phyloP scores from a whole-genome alignment of 1,140 invertebrate genomes.

The Lordiphosa stackelbergi region DNA sequence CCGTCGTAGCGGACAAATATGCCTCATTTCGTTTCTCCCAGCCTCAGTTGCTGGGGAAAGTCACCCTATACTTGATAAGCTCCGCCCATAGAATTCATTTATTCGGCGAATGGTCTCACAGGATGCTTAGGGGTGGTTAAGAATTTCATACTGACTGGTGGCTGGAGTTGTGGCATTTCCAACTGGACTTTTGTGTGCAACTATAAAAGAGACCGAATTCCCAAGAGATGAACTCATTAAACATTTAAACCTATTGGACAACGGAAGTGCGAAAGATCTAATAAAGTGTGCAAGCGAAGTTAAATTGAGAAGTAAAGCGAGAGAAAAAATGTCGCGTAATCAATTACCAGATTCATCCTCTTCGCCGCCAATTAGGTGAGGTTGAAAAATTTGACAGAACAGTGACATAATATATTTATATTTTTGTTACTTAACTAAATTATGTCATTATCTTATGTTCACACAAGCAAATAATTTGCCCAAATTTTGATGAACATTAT shows the following conservation, averaged over 20 bases:
- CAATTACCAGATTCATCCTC: slow-evolving; percentile 79
- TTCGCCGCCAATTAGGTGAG: slow-evolving; percentile 78
- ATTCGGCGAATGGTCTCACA: slow-evolving; percentile 43
- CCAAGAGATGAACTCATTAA: slow-evolving; percentile 58
- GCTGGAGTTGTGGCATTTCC: slow-evolving; percentile 45
- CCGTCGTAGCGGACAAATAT: slow-evolving; percentile 4
- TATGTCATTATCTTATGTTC: too few species aligned
- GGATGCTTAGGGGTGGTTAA: slow-evolving; percentile 49
- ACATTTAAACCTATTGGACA: slow-evolving; percentile 56
- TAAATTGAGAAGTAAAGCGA: background rate
- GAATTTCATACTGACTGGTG: background rate
- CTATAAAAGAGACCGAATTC: slow-evolving; percentile 67
- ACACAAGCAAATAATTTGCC: too few species aligned
- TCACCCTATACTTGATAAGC: slow-evolving; percentile 63
- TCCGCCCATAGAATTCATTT: slow-evolving; percentile 50
- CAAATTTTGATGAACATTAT: too few species aligned
- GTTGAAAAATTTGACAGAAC: background rate
- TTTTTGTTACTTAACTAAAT: too few species aligned
- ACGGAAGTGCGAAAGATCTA: slow-evolving; percentile 19
- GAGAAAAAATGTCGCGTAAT: slow-evolving; percentile 71
- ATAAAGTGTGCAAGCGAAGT: background rate
- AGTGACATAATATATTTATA: too few species aligned
- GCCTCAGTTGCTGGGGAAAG: slow-evolving; percentile 28
- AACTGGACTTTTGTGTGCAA: slow-evolving; percentile 44
- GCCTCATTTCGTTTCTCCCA: slow-evolving; percentile 39